phyloP scores from a whole-genome alignment of 2,888 invertebrate genomes.

The Cryptus viduatorius region DNA sequence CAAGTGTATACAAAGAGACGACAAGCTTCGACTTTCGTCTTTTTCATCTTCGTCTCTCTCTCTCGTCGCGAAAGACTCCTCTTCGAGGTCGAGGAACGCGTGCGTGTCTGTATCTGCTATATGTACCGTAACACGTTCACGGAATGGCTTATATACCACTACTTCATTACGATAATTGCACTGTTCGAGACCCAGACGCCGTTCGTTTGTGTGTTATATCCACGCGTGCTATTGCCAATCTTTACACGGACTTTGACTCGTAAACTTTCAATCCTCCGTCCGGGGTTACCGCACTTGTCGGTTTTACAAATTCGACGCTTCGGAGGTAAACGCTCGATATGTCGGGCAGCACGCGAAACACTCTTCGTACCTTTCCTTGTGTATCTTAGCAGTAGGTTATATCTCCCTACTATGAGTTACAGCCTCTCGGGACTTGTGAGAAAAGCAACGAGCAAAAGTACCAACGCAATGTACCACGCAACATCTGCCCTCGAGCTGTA shows the following conservation, averaged over 20 bases:
- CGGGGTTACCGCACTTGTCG: constrained; percentile 14
- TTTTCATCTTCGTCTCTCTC: neutral
- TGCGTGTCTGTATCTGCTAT: constrained; percentile 29
- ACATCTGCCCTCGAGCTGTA: constrained; percentile 22
- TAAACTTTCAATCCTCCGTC: constrained; percentile 24
- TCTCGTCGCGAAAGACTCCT: constrained; percentile 24
- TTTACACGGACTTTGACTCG: constrained; percentile 17
- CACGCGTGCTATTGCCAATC: constrained; percentile 22
- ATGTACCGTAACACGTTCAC: constrained; percentile 53
- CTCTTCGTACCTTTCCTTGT: neutral
- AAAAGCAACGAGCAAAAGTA: neutral
- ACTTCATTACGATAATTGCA: constrained; percentile 65
- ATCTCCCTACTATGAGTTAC: too few species aligned
- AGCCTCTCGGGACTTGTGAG: neutral
- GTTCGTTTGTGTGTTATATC: constrained; percentile 26
- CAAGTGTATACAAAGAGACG: constrained; percentile 31
- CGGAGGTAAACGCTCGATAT: constrained; percentile 50
- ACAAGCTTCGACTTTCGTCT: constrained; percentile 33
- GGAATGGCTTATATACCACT: constrained; percentile 58
- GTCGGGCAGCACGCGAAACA: constrained; percentile 19
- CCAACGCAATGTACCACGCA: constrained; percentile 27
- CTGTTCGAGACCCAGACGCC: constrained; percentile 27
- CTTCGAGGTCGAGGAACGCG: constrained; percentile 49
- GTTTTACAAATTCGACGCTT: constrained; percentile 10
- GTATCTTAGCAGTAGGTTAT: neutral